Base-by-base conservation (phyloP, 92 coral and sea anemone genomes). In the Epizoanthus illoricatus region DNA sequence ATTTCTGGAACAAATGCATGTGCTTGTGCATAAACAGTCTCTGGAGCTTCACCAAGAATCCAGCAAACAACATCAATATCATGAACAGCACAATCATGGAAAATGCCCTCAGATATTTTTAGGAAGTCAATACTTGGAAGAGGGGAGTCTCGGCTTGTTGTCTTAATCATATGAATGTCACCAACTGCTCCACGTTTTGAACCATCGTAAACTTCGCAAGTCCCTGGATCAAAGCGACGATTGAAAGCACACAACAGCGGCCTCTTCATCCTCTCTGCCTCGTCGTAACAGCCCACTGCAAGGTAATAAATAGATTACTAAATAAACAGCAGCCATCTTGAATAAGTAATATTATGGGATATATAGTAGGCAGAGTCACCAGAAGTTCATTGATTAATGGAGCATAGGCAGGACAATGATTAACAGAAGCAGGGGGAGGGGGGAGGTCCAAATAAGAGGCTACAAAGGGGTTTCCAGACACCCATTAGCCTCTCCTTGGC, bases 191-290 rank as follows among this genome's bases (percentile, higher is more conserved):
- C 96, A 3, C 71, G 73, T 81, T 69, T 82, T 68, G 91, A 87
- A 5, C 82, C 78, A 57, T 79, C 85, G 41, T 79, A 79, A 21
- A 95, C 84, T 12, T 85, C 74, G 0, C 78, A 74, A 7, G 84
- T 63, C 3, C 97, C 94, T 19, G 96, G 96, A 82, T 95, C 98
- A 76, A 95, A 95, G 39, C 98, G 94, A 23, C 98, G 93, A 76
- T 95, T 95, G 75, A 89, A 95, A 47, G 95, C 91, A 80, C 98
- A 95, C 19, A 89, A 43, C 57, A 95, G 42, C 12, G 98, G 92
- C 62, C 85, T 62, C 8, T 88, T 81, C 0, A 47, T 68, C 69
- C 45, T 81, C 56, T 84, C 89, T n/a, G 98, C 98, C n/a, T 88
- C 90, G 5, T 89, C 86, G 71, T 93, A 95, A 74, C 98, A 95